Base-by-base conservation (phyloP, 2,113 vertebrate genomes). In the Enhydra lutris region DNA sequence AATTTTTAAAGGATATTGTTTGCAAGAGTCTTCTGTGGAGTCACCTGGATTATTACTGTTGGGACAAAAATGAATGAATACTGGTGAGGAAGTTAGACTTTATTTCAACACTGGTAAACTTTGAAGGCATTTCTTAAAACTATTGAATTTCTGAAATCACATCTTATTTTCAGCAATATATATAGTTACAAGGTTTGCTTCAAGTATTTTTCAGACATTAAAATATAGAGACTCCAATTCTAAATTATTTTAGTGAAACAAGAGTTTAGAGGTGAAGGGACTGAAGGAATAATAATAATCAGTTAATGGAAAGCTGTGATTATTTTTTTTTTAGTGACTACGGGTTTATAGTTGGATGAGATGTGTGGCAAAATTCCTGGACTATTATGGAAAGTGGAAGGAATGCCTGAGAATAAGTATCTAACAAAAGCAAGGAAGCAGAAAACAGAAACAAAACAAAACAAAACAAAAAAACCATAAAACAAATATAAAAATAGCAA, bases 141-240 rank as follows among this genome's bases (percentile, higher is more conserved):
- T 84, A 65, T n/a, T 63, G 26, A 85, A 36, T 95, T 78, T 29
- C 31, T 91, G 6, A 93, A 96, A 81, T 71, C 39, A 21, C 8
- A 67, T 89, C 63, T 85, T 92, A 31, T 78, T 73, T 91, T 86
- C 52, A 94, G 78, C 97, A 94, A 82, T 52, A 47, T 36, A 4
- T 90, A 12, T 85, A 63, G 3, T 39, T 57, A 36, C 1, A 50
- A 45, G 11, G 1, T 69, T 89, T 93, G 6, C 73, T 85, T 96
- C 50, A 81, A 34, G 11, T 78, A 89, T 86, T 85, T 92, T 34
- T 78, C 15, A 11, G 34, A 88, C 74, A 59, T 76, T 95, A 86
- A 78, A 95, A 95, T 83, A 36, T 31, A 81, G 13, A 84, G 21
- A 89, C 9, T 47, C 17, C 31, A 91, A 52, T 59, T 90, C 31